Base-by-base conservation (phyloP, 1,140 invertebrate genomes). In the Stegodyphus mimosarum region DNA sequence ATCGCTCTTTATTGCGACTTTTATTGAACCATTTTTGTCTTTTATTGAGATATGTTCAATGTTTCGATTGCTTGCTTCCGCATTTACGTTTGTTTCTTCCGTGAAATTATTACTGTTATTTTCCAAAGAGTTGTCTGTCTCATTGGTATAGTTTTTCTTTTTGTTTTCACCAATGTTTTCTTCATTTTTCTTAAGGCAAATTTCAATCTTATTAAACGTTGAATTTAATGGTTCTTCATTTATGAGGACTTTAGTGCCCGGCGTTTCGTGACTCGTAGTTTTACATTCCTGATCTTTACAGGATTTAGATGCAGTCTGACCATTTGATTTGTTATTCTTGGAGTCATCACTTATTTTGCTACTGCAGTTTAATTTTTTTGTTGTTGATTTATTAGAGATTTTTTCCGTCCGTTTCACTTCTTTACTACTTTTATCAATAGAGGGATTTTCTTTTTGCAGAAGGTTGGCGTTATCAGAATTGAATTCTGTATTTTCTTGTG, bases 381-480 rank as follows among this genome's bases (percentile, higher is more conserved):
- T 70, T 17, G 2, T 33, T 33, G 33, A 33, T 33, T 33, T 33
- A 3, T 33, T 33, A 3, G 33, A 33, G 33, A 33, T 33, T 48
- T 49, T 51, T 73, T 73, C 50, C 5, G 48, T 17, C 15, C 13
- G n/a, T 60, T 60, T 60, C 55, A 60, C 64, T 15, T 48, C 48
- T 48, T 70, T 70, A 11, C 17, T 70, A 11, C 4, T 11, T 70
- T 11, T 11, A 10, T 5, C 11, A 18, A 9, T 60, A 15, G 0
- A 9, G 9, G 9, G 55, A 48, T 73, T n/a, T 13, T 76, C 48
- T n/a, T 13, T 60, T 63, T 64, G 6, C 1, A 81, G 52, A 17
- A 86, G 69, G 60, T 87, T 87, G 2, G 79, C 55, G 49, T 81
- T 76, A 53, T 87, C 77, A 5, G 86, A 76, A 66, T 87, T 87